Conservation (phyloP, 2,888 invertebrate genomes). For the Parnassius smintheus region DNA sequence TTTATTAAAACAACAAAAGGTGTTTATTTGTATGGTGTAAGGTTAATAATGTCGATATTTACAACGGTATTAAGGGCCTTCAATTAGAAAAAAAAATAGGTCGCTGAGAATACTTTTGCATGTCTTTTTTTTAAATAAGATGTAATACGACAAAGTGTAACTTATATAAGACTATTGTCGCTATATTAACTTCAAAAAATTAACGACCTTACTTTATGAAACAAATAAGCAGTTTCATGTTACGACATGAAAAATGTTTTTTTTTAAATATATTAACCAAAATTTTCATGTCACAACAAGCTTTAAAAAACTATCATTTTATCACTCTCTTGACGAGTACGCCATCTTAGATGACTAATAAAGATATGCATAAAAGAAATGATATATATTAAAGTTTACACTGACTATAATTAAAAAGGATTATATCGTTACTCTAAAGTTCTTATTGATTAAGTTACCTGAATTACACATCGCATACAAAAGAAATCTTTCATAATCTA, state of each 20-base stretch:
- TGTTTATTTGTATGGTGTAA: neutral
- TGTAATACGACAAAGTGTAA: neutral
- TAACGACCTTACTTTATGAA: constrained; percentile 31
- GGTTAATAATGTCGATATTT: too few relatives aligned
- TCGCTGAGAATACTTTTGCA: too few relatives aligned
- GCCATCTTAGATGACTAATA: constrained; percentile 45
- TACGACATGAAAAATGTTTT: constrained; percentile 12
- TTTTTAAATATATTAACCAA: constrained; percentile 14
- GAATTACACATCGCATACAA: neutral
- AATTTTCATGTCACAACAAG: constrained; percentile 26
- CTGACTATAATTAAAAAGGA: constrained; percentile 2
- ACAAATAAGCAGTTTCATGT: constrained; percentile 33
- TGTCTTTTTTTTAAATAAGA: too few relatives aligned
- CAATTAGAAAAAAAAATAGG: too few relatives aligned
- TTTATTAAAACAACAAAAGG: neutral
- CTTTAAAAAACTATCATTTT: constrained; percentile 43
- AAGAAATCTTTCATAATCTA: constrained; percentile 13
- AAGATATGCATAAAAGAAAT: constrained; percentile 32
- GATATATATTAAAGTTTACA: constrained; percentile 14
- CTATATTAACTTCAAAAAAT: constrained; percentile 2
- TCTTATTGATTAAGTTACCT: constrained; percentile 10
- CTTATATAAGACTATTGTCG: neutral
- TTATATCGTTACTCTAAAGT: constrained; percentile 6
- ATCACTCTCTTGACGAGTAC: constrained; percentile 75
- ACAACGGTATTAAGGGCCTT: too few relatives aligned